Base-by-base conservation (phyloP, 2,113 vertebrate genomes). In the Nibea coibor region DNA sequence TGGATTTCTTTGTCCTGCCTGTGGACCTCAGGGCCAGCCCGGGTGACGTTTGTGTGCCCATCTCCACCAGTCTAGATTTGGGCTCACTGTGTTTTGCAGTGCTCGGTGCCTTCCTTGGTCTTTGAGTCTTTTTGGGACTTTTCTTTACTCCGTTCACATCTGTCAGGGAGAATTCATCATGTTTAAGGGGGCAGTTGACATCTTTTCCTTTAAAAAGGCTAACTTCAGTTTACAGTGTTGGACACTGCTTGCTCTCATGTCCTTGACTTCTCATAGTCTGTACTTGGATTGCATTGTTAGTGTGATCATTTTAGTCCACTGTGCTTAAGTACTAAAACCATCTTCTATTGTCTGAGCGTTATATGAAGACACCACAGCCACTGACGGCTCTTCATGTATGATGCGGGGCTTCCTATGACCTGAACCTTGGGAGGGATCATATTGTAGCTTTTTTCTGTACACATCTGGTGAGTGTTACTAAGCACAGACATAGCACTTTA, bases 131-230 rank as follows among this genome's bases (percentile, higher is more conserved):
- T 39, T 48, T 59, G 43, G 88, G 69, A 39, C 61, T 81, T 80
- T 84, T 91, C 85, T 84, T 94, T 6, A 63, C 79, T 15, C 80
- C 65, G 1, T 91, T 93, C 4, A 66, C 57, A 22, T 80, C 94
- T 94, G 86, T 5, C 51, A 35, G 17, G 12, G 48, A 28, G 76
- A 51, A 72, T 11, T 10, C 2, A 69, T 24, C 5, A n/a, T 11
- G 8, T 22, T 69, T 28, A 58, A 62, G 19, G 9, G 4, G 10
- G 4, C 35, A 47, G 19, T 20, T 1, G 24, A 51, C n/a, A 19
- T 22, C 31, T 39, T 14, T 5, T 12, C 6, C 12, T n/a, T 22
- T 19, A 3, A 24, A 67, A 11, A 42, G n/a, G 39, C 9, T 4
- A 6, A 2, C 42, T 24, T 26, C 4, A 43, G 72, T 8, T 7